Evolutionary conservation across 2,888 invertebrate genomes (phyloP).

Genomic region (Drosophila meridionalis): DNA sequence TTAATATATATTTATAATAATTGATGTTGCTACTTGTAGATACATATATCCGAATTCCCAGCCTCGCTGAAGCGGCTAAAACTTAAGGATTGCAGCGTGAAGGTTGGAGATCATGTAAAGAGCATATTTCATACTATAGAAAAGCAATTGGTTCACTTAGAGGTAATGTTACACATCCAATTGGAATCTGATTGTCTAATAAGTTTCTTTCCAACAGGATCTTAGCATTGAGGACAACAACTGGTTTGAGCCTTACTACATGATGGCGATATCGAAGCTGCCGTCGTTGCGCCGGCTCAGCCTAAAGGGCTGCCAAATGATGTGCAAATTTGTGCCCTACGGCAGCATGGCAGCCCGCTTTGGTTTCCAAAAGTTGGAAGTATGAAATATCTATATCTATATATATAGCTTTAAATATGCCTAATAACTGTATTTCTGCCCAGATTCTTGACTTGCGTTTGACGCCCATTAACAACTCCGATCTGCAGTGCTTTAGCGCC

Average conservation of each 20-base stretch:
- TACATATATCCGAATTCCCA: conserved; percentile 88
- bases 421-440: conserved; percentile 44
- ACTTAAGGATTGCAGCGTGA: conserved; percentile 83
- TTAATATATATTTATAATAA: neutral
- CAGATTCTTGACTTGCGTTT: conserved; percentile 86
- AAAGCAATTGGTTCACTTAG: conserved; percentile 75
- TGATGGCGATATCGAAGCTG: conserved; percentile 91
- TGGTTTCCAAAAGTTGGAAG: conserved; percentile 86
- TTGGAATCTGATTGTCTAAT: neutral
- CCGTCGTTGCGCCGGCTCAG: conserved; percentile 87
- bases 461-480: conserved; percentile 87
- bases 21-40: conserved; percentile 84
- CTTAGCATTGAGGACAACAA: conserved; percentile 90
- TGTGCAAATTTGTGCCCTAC: conserved; percentile 91
- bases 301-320: conserved; percentile 88
- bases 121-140: conserved; percentile 84
- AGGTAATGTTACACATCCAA: conserved; percentile 56
- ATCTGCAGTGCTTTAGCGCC: conserved; percentile 87
- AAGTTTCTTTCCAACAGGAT: conserved; percentile 85
- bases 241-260: conserved; percentile 90
- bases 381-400: conserved; percentile 28
- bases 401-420: neutral
- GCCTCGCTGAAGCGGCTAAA: conserved; percentile 87
- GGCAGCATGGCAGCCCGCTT: conserved; percentile 90
- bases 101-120: conserved; percentile 73